Evolutionary conservation across 2,888 invertebrate genomes (phyloP).

Genomic region (Callosobruchus maculatus): DNA sequence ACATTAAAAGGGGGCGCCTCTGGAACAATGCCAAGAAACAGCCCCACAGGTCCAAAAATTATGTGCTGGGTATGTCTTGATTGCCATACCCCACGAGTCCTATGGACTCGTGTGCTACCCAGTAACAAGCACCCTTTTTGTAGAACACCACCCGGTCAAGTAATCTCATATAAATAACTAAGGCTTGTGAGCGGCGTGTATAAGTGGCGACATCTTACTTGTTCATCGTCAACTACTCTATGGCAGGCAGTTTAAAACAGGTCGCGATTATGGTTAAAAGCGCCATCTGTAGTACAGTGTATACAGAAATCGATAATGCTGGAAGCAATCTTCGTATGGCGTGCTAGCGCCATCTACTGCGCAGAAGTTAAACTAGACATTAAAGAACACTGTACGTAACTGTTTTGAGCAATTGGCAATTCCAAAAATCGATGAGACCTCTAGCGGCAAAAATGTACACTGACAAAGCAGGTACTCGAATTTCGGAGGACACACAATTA

Average conservation of each 20-base stretch:
- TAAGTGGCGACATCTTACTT: not conserved
- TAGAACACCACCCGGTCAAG: not conserved
- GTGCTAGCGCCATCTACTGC: not conserved
- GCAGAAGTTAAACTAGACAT: not conserved
- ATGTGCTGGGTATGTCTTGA: constrained; percentile 83
- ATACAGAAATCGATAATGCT: not conserved
- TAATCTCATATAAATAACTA: not conserved
- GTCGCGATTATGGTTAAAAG: too few relatives aligned
- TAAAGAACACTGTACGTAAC: too few relatives aligned
- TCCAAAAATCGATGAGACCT: too few relatives aligned
- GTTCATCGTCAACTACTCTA: too few relatives aligned
- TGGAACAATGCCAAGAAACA: constrained; percentile 67
- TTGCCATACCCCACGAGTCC: constrained; percentile 72
- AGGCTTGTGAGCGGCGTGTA: not conserved
- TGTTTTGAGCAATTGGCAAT: too few relatives aligned
- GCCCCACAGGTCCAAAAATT: constrained; percentile 70
- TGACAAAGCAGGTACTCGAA: too few relatives aligned
- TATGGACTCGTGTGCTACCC: constrained; percentile 60
- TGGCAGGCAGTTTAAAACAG: too few relatives aligned
- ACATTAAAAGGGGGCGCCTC: constrained; percentile 58
- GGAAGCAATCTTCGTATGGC: not conserved
- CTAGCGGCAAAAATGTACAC: too few relatives aligned
- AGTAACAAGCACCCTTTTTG: constrained; percentile 72
- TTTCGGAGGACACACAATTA: too few relatives aligned
- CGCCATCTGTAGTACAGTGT: not conserved